A percentile compares a stretch with the other conserved stretches of the same genome.
These are phyloP conservation scores for Margaritifera margaritifera DNA, from an alignment of 2,888 invertebrate species.

Conservation along the genomic window DNA sequence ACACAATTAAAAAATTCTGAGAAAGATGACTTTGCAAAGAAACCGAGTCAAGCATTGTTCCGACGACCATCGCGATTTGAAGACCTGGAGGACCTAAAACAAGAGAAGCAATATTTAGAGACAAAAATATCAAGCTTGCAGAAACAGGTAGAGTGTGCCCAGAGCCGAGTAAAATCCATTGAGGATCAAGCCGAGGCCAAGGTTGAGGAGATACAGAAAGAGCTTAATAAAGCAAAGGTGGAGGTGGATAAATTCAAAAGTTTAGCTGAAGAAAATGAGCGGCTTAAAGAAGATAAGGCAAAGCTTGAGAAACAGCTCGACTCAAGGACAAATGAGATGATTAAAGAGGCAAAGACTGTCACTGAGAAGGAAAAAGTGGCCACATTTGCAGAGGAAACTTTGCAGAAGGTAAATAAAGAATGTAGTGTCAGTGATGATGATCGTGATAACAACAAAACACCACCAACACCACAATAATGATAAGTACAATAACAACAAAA, in stretches of 20 bases:
- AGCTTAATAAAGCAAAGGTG: slow-evolving; percentile 63
- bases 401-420: slow-evolving; percentile 33
- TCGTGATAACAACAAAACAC: no score
- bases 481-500: no score
- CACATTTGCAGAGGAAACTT: slow-evolving; percentile 37
- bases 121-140: slow-evolving; percentile 26
- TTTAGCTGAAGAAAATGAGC: slow-evolving; percentile 23
- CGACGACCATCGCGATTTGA: slow-evolving; percentile 44
- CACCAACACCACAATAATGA: no score
- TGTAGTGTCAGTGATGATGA: background rate
- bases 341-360: slow-evolving; percentile 50
- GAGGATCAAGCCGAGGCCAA: slow-evolving; percentile 59
- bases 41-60: slow-evolving; percentile 16
- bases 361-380: slow-evolving; percentile 37
- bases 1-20: slow-evolving; percentile 71
- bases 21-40: slow-evolving; percentile 44
- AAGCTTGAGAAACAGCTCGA: slow-evolving; percentile 40
- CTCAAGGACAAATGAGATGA: slow-evolving; percentile 36
- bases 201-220: slow-evolving; percentile 69
- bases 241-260: slow-evolving; percentile 25
- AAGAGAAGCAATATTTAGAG: slow-evolving; percentile 52
- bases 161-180: slow-evolving; percentile 15
- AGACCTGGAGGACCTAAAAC: slow-evolving; percentile 71
- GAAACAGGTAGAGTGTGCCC: slow-evolving; percentile 27
- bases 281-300: slow-evolving; percentile 44